A percentile compares a stretch with the other conserved stretches of the same genome.
Evolutionary conservation across 2,113 vertebrate genomes (phyloP).

Genomic region (Phylloscopus whistleri): DNA sequence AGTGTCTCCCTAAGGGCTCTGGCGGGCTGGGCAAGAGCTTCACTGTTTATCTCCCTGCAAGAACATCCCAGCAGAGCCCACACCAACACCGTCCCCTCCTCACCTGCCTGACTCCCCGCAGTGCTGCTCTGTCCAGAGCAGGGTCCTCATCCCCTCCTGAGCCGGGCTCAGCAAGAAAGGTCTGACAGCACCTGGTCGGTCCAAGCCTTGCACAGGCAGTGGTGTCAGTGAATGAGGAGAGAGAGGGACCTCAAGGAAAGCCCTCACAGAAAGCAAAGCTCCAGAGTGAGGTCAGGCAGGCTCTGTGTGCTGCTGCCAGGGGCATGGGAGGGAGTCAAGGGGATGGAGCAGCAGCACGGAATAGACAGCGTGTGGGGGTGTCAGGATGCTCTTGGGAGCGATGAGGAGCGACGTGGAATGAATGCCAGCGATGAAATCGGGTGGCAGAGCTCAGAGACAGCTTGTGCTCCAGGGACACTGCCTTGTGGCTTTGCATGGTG

Average conservation of each 20-base stretch:
- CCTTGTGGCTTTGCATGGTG: neutral
- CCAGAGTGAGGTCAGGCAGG: neutral
- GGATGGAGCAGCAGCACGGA: neutral
- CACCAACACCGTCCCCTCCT: fast-evolving
- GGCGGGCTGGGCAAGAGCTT: neutral
- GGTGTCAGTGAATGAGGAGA: fast-evolving
- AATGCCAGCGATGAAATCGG: fast-evolving
- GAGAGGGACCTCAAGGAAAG: fast-evolving
- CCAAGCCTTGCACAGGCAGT: neutral
- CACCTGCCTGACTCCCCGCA: neutral
- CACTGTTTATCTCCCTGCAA: neutral
- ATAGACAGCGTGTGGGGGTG: fast-evolving
- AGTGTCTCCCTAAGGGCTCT: neutral
- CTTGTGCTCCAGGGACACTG: neutral
- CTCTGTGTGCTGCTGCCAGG: neutral
- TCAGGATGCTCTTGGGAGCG: neutral
- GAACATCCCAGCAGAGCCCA: neutral
- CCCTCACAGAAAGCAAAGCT: neutral
- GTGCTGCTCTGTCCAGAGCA: neutral
- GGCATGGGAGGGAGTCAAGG: fast-evolving
- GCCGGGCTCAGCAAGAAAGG: neutral
- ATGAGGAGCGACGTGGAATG: neutral
- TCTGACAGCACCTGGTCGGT: fast-evolving
- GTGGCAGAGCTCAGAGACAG: neutral
- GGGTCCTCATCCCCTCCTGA: neutral